phyloP scores from a whole-genome alignment of 2,113 vertebrate genomes.

The Burhinus oedicnemus region DNA sequence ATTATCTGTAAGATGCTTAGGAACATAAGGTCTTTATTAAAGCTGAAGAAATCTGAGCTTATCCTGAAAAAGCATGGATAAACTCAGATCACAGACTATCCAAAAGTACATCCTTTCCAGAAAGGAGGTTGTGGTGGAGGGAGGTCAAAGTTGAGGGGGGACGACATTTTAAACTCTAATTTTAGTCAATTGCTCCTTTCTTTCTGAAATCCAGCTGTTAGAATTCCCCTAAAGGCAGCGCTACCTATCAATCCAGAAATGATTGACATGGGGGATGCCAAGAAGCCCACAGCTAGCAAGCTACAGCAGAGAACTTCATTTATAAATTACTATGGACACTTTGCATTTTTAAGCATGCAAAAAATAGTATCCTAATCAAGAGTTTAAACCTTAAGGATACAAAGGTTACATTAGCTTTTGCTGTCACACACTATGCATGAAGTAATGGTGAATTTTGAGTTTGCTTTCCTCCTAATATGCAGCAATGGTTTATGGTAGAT shows the following conservation, averaged over 20 bases:
- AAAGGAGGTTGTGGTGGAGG: not conserved
- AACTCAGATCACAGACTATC: slow-evolving; percentile 20
- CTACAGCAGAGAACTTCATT: not conserved
- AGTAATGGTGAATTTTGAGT: not conserved
- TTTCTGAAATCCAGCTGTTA: not conserved
- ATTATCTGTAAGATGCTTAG: slow-evolving; percentile 64
- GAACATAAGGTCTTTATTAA: slow-evolving; percentile 59
- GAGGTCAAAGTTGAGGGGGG: not conserved
- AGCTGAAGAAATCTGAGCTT: slow-evolving; percentile 66
- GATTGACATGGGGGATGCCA: not conserved
- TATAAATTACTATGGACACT: not conserved
- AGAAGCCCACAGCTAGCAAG: not conserved
- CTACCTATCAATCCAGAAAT: not conserved
- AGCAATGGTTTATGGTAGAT: not conserved
- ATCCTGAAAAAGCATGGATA: slow-evolving; percentile 61
- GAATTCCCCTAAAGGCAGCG: not conserved
- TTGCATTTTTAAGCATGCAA: not conserved
- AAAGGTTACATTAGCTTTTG: not conserved
- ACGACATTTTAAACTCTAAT: not conserved
- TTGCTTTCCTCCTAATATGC: not conserved
- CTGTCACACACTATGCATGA: not conserved
- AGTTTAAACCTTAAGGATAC: not conserved
- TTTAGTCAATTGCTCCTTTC: not conserved
- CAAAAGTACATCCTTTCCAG: slow-evolving; percentile 1
- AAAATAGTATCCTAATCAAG: not conserved